Evolutionary conservation across 2,888 invertebrate genomes (phyloP), one percentile per base, ranked within the genome.

Genomic region (Cyrtodaria siliqua): DNA sequence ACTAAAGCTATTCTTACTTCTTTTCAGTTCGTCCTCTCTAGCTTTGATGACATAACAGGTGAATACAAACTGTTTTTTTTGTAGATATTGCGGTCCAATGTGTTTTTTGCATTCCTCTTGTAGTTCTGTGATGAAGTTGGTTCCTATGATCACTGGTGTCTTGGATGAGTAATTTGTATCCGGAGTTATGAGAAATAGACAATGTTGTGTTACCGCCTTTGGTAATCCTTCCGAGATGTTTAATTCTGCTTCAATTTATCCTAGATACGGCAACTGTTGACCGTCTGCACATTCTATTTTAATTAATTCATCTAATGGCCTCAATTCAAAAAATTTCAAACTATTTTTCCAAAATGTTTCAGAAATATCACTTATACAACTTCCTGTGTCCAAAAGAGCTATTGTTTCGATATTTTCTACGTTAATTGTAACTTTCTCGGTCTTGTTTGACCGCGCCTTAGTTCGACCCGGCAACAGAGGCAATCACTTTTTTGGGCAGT

Each of bases 401-500:
- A n/a, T n/a, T n/a, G n/a, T n/a, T n/a, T n/a, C n/a, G n/a, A n/a
- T n/a, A n/a, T n/a, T n/a, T n/a, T n/a, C n/a, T n/a, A n/a, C n/a
- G n/a, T n/a, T n/a, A n/a, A n/a, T n/a, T n/a, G 2, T n/a, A n/a
- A n/a, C n/a, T n/a, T n/a, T n/a, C n/a, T n/a, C n/a, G n/a, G n/a
- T n/a, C n/a, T n/a, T n/a, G n/a, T n/a, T n/a, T n/a, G n/a, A n/a
- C n/a, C n/a, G n/a, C n/a, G n/a, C n/a, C n/a, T n/a, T n/a, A n/a
- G n/a, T n/a, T n/a, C n/a, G n/a, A n/a, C n/a, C n/a, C n/a, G 2
- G 2, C 26, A 8, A 55, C 47, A 14, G 29, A 6, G 33, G 69
- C 55, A 69, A 61, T 61, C 33, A 61, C 8, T 16, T 2, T 20
- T 63, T 70, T 55, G 67, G 67, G 59, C 67, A 67, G 27, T 67